Evolutionary conservation across 2,888 invertebrate genomes (phyloP).

Genomic region (Euphydryas editha): DNA sequence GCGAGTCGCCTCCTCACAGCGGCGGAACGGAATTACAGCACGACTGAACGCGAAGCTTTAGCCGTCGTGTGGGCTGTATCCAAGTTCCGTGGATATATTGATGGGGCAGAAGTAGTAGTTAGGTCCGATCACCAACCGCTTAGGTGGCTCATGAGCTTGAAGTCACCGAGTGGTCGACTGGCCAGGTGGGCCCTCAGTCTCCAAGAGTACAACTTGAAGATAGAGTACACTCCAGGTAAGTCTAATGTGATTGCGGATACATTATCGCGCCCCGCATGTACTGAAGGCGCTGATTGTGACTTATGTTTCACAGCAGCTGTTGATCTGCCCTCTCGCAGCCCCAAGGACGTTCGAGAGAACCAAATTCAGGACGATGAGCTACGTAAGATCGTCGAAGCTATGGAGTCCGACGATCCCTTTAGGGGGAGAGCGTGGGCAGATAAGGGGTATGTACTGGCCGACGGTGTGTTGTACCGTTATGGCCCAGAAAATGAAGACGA

Average conservation of each 20-base stretch:
- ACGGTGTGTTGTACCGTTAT: conserved; percentile 6
- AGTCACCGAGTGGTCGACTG: conserved; percentile 7
- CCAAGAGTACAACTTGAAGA: not conserved
- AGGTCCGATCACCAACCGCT: conserved; percentile 12
- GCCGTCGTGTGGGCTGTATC: conserved; percentile 8
- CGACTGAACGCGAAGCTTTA: conserved; percentile 10
- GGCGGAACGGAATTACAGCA: conserved; percentile 1
- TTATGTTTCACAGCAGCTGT: conserved; percentile 9
- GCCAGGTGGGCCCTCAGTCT: conserved; percentile 13
- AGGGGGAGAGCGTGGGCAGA: not conserved
- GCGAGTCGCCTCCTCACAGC: not conserved
- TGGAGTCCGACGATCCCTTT: conserved; percentile 38
- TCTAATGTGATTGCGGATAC: conserved; percentile 4
- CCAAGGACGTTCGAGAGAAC: not conserved
- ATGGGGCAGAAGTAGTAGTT: not conserved
- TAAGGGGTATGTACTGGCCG: conserved; percentile 6
- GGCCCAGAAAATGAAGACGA: not conserved
- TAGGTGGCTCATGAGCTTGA: conserved; percentile 1
- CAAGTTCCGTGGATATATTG: conserved; percentile 11
- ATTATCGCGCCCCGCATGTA: conserved; percentile 5
- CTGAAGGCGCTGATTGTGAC: not conserved
- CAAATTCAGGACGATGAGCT: conserved; percentile 11
- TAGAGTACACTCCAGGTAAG: conserved; percentile 9
- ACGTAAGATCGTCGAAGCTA: conserved; percentile 33
- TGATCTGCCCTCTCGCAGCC: conserved; percentile 7